Conservation (phyloP, 2,888 invertebrate genomes). For the Tenthredo distinguenda region DNA sequence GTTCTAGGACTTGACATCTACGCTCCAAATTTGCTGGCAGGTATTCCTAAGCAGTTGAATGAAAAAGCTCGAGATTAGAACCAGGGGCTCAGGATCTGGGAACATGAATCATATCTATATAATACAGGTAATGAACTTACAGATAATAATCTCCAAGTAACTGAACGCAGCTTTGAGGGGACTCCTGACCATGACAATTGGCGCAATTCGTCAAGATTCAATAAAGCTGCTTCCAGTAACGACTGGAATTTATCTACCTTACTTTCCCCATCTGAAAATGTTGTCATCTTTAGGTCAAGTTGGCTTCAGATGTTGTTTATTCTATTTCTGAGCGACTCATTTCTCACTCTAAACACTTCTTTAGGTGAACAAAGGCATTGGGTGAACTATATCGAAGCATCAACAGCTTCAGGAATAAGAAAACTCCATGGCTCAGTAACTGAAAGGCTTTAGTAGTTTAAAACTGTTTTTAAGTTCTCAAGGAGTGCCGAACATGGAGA, state of each 20-base stretch:
- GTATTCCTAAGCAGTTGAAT: conserved; percentile 85
- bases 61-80: not conserved
- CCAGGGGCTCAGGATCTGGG: not conserved
- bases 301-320: not conserved
- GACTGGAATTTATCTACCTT: conserved; percentile 93
- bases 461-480: not conserved
- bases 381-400: not conserved
- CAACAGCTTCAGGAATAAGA: not conserved
- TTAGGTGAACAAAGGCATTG: not conserved
- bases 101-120: not conserved
- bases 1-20: conserved; percentile 90
- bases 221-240: conserved; percentile 86
- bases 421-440: not conserved
- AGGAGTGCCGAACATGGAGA: not conserved
- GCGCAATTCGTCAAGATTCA: conserved; percentile 92
- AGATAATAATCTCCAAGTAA: conserved; percentile 85
- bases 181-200: conserved; percentile 98
- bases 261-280: conserved; percentile 81
- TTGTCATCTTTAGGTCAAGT: not conserved
- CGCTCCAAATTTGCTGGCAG: conserved; percentile 95
- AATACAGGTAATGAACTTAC: conserved; percentile 77
- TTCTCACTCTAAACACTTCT: not conserved
- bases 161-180: conserved; percentile 89
- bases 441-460: not conserved
- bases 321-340: not conserved